Evolutionary conservation across 1,140 invertebrate species (phyloP), one percentile per base, ranked within the genome.

Genomic region (Heliconius hewitsoni): DNA sequence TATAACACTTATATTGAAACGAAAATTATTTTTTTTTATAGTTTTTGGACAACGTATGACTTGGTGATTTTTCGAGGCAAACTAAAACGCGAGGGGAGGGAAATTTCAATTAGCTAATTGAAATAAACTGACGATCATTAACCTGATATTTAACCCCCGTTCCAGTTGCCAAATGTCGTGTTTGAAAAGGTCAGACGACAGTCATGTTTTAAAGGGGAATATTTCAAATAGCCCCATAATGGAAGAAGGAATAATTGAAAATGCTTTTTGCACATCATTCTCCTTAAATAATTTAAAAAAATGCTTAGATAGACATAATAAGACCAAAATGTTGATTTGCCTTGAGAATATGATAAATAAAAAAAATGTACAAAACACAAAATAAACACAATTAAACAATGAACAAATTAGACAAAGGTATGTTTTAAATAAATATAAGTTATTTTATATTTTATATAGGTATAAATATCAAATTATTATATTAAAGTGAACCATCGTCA

Each of bases 41-140:
- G 13, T 46, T 46, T 46, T 16, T 16, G 1, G 13, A 46, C 42
- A 37, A 0, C 6, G 34, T 37, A 37, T 37, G 34, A 37, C 34
- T 37, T 37, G 6, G 0, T 37, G 34, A 72, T 72, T 72, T 72
- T 72, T 19, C 42, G 30, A 1, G 18, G n/a, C 37, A 72, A 72
- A 72, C 18, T 39, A 39, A 39, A 72, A 72, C 42, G 23, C 60
- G n/a, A 74, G 57, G 73, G 74, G 42, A 52, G 23, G 39, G 23
- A 77, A 71, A 76, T 73, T 77, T 46, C 79, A 77, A 81, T 81
- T 74, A 81, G 72, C 75, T 81, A 81, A 81, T 81, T 72, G 73
- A 74, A 81, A 73, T 81, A 80, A 66, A 81, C 71, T 77, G 37
- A n/a, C 73, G 55, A 81, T 77, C 74, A 77, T 81, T 81, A 81